Evolutionary conservation across 1,140 invertebrate genomes (phyloP), one percentile per base, ranked within the genome.

Genomic region (Scylla paramamosain): DNA sequence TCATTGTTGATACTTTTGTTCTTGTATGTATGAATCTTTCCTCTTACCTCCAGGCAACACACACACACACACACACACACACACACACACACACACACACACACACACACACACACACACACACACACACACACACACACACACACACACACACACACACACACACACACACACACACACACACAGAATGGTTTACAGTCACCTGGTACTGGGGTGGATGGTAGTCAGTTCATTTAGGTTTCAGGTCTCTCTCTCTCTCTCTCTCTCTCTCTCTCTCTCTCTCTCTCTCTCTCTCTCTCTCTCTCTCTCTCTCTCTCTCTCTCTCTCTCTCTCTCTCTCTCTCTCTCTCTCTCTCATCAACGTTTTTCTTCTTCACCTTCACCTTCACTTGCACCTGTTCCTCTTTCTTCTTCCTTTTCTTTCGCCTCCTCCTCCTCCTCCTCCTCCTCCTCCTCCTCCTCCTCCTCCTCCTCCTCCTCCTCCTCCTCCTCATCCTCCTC

Each of bases 291-390:
- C 77, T 83, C 77, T 83, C 77, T 83, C 77, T 83, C 77, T 83
- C 77, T 83, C 77, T 29, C 77, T n/a, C 77, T 83, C 77, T 83
- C 25, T 83, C 29, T 29, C 25, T n/a, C 77, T 83, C 77, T 83
- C 29, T 25, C 25, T 25, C 25, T 25, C 83, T 86, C 83, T 39
- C 83, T 86, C 83, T 86, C 28, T 86, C 83, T 39, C 83, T 86
- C 83, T 86, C 83, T 86, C 83, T 86, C 83, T 86, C 83, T 86
- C 83, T 86, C 83, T 86, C 83, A 6, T n/a, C n/a, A n/a, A 12
- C n/a, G 12, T 29, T 83, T 29, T 29, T 83, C 77, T 83, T 29
- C 29, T 29, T 83, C n/a, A n/a, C n/a, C n/a, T n/a, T n/a, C n/a
- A n/a, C n/a, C n/a, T n/a, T n/a, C n/a, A n/a, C n/a, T n/a, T n/a